Percentiles rank a stretch among this genome's conserved stretches.
These are phyloP conservation scores for Ostrea denselamellosa DNA, from an alignment of 1,140 invertebrate species.

Conservation along the genomic window DNA sequence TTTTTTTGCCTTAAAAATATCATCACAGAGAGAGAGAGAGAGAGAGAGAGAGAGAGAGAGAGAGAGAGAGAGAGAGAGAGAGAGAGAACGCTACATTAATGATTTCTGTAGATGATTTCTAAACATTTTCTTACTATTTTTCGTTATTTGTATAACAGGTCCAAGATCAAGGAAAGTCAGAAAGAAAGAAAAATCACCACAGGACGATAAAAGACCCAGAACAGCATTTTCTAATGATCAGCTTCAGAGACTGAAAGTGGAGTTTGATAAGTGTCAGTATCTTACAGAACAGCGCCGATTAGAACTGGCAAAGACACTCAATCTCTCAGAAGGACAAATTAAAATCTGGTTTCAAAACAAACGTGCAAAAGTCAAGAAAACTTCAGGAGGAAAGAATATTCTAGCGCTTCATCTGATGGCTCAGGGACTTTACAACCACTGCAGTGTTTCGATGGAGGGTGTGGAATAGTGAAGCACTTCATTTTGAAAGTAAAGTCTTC, in stretches of 20 bases:
- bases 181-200: conserved; percentile 84
- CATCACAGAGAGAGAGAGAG: no score
- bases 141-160: conserved; percentile 82
- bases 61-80: no score
- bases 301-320: conserved; percentile 93
- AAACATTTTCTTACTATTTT: no score
- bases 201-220: conserved; percentile 89
- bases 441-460: conserved; percentile 58
- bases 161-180: conserved; percentile 89
- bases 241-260: conserved; percentile 92
- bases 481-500: neutral
- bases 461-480: neutral
- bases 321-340: conserved; percentile 98
- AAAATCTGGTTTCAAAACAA: conserved; percentile 99
- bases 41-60: no score
- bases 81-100: no score
- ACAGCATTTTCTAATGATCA: conserved; percentile 98
- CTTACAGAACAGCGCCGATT: conserved; percentile 95
- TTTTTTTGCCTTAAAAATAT: neutral
- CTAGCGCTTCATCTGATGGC: conserved; percentile 96
- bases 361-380: conserved; percentile 98
- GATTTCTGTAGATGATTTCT: no score
- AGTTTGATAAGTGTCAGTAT: conserved; percentile 96
- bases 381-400: conserved; percentile 91
- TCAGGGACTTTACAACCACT: conserved; percentile 92